These are phyloP conservation scores for Ametastegia equiseti DNA, from an alignment of 2,888 invertebrate genomes.

Conservation along the genomic window DNA sequence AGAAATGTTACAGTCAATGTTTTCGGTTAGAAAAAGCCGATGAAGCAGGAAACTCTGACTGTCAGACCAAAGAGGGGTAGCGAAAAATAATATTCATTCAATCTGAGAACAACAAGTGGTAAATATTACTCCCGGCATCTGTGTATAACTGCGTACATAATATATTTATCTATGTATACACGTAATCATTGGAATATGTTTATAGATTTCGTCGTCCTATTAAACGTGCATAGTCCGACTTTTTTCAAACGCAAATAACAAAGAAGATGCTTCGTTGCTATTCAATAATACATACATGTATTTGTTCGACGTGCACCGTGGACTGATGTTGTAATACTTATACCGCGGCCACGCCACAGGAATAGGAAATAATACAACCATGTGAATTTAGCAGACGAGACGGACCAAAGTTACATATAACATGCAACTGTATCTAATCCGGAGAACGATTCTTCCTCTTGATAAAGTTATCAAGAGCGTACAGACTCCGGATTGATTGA, in stretches of 20 bases:
- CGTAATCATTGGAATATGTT: neutral
- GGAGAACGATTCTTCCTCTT: no score
- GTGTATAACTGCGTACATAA: neutral
- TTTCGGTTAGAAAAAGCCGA: neutral
- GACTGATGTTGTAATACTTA: neutral
- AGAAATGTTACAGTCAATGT: neutral
- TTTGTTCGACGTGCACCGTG: neutral
- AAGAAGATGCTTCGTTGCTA: constrained; percentile 11
- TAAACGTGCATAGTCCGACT: neutral
- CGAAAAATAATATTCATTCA: constrained; percentile 9
- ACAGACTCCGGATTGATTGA: no score
- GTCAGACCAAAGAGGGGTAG: neutral
- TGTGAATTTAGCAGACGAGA: no score
- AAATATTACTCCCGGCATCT: neutral
- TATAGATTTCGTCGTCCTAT: neutral
- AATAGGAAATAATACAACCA: no score
- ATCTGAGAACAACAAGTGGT: neutral
- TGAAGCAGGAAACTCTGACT: neutral
- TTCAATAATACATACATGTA: neutral
- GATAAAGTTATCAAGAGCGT: no score
- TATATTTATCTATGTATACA: neutral
- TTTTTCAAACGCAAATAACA: constrained; percentile 10
- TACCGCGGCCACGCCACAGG: neutral
- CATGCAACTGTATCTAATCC: no score
- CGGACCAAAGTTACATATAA: no score